Percentiles rank a stretch among this genome's conserved stretches.
phyloP scores from a whole-genome alignment of 1,140 invertebrate species.

The Hesperophylax magnus region DNA sequence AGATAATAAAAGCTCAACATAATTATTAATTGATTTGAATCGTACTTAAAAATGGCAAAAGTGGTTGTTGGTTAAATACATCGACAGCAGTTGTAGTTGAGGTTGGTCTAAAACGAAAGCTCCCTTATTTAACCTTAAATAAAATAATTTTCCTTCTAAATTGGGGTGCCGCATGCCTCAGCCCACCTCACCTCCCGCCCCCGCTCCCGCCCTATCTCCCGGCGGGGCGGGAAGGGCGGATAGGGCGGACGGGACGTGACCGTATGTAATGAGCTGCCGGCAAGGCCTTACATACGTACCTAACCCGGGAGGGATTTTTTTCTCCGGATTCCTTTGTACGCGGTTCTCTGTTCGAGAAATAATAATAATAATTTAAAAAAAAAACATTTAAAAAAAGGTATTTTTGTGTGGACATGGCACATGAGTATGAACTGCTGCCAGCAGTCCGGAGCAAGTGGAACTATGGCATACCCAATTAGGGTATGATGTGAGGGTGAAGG shows the following conservation, averaged over 20 bases:
- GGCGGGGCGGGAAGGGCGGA: not conserved
- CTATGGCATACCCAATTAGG: too few species aligned
- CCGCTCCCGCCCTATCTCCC: not conserved
- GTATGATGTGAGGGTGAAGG: too few species aligned
- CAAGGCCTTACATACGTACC: constrained; percentile 57
- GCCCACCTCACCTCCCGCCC: not conserved
- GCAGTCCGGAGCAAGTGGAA: too few species aligned
- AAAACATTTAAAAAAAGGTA: too few species aligned
- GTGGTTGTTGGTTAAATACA: too few species aligned
- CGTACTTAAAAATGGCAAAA: too few species aligned
- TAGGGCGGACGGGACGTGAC: constrained; percentile 38
- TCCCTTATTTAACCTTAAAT: constrained; percentile 53
- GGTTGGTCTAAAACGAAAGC: constrained; percentile 34
- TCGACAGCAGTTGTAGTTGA: not conserved
- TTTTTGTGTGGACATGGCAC: too few species aligned
- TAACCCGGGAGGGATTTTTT: constrained; percentile 57
- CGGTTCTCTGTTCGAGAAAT: not conserved
- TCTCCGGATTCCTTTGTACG: not conserved
- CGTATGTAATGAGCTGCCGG: constrained; percentile 55
- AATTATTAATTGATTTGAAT: too few species aligned
- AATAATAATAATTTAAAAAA: too few species aligned
- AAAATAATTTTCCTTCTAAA: constrained; percentile 53
- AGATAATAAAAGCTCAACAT: too few species aligned
- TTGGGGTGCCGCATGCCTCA: constrained; percentile 42
- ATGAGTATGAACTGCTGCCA: too few species aligned